A percentile compares a stretch with the other conserved stretches of the same genome.
Evolutionary conservation across 2,113 vertebrate species (phyloP).

Genomic region (Hyperopisus bebe): DNA sequence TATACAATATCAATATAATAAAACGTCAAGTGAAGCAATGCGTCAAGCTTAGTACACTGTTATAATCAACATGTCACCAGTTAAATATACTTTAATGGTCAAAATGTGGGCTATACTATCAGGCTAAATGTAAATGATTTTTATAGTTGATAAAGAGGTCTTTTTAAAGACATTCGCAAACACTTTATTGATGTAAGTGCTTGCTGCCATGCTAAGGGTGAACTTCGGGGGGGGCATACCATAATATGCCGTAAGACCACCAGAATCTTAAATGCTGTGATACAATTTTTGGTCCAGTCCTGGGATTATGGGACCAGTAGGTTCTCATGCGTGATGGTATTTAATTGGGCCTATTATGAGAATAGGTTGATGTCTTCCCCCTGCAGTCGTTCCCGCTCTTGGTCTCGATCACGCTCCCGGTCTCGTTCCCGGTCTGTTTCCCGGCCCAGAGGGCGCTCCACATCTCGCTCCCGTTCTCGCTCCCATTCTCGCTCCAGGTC

Average conservation of each 20-base stretch:
- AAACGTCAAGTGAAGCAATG: background rate
- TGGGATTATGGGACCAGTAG: background rate
- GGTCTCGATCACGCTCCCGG: background rate
- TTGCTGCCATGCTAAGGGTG: background rate
- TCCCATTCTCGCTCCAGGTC: constrained; percentile 12
- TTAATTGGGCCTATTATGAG: background rate
- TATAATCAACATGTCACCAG: background rate
- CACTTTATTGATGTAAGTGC: background rate
- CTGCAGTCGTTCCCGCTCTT: background rate
- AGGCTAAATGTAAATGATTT: background rate
- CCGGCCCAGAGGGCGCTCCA: constrained; percentile 45
- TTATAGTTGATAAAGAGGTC: background rate
- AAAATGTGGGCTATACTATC: background rate
- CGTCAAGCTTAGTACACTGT: background rate
- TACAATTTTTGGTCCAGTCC: background rate
- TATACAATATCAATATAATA: background rate
- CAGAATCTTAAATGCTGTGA: background rate
- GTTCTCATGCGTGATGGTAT: background rate
- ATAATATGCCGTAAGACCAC: background rate
- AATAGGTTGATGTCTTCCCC: background rate
- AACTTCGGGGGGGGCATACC: background rate
- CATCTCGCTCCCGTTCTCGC: constrained; percentile 55
- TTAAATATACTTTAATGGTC: background rate
- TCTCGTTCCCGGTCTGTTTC: constrained; percentile 16
- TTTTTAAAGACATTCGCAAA: background rate